Conservation (phyloP, 2,888 invertebrate species). For the Eupithecia subfuscata region DNA sequence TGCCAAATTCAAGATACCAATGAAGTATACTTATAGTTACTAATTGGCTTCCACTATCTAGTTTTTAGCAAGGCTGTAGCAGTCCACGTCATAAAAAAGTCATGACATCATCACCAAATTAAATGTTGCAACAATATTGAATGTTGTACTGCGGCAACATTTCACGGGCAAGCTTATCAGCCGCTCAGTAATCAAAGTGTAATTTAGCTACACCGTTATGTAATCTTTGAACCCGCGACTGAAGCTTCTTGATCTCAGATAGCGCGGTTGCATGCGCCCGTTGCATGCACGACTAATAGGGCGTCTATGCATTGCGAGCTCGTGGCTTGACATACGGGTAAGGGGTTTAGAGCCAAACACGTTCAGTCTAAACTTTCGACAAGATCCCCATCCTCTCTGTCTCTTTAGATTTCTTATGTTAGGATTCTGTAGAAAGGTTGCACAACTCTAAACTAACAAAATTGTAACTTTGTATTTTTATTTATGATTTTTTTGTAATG, state of each 20-base stretch:
- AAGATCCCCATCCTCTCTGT: no score
- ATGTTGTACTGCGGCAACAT: constrained; percentile 17
- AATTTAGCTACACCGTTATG: constrained; percentile 46
- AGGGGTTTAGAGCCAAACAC: background rate
- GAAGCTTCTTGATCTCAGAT: constrained; percentile 66
- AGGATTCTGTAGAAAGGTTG: no score
- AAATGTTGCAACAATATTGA: background rate
- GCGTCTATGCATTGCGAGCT: constrained; percentile 27
- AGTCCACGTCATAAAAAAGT: no score
- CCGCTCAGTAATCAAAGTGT: constrained; percentile 51
- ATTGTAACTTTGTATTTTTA: no score
- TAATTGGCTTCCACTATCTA: no score
- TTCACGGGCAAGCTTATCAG: constrained; percentile 36
- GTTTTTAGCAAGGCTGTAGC: no score
- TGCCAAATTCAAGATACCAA: no score
- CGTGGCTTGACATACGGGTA: constrained; percentile 23
- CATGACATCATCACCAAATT: background rate
- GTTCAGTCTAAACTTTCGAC: background rate
- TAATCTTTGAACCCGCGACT: constrained; percentile 44
- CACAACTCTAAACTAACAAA: no score
- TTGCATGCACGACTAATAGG: constrained; percentile 70
- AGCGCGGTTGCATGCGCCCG: constrained; percentile 64
- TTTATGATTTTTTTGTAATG: no score
- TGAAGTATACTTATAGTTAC: no score
- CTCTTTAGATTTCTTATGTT: no score